phyloP scores from a whole-genome alignment of 1,140 invertebrate species.

The Coenobita brevimanus region DNA sequence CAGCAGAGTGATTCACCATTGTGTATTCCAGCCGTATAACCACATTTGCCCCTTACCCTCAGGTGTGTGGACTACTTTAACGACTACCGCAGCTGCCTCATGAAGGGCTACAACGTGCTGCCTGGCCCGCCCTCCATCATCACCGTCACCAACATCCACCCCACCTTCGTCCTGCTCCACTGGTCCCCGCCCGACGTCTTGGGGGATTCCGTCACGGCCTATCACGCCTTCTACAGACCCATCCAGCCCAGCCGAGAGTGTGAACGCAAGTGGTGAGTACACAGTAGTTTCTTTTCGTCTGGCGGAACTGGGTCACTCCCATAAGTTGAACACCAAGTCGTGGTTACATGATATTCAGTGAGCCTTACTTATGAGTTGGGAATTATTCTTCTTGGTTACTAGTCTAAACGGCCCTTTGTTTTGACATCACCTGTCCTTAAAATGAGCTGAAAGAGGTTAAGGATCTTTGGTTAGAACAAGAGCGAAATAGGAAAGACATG shows the following conservation, averaged over 20 bases:
- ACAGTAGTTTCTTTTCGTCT: no score
- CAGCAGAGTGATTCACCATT: no score
- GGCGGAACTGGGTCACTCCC: no score
- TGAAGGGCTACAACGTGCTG: constrained; percentile 87
- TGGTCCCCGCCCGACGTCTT: constrained; percentile 82
- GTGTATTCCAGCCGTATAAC: background rate
- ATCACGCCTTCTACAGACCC: constrained; percentile 81
- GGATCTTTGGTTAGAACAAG: no score
- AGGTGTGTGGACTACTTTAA: constrained; percentile 87
- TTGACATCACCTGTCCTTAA: no score
- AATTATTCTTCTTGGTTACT: no score
- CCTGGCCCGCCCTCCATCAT: constrained; percentile 81
- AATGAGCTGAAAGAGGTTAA: no score
- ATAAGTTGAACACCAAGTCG: no score
- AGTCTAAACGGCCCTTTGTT: no score
- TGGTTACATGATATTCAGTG: no score
- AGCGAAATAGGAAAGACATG: no score
- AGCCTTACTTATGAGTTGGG: no score
- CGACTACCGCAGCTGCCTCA: constrained; percentile 84
- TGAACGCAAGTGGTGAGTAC: constrained; percentile 49
- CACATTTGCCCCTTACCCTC: constrained; percentile 48
- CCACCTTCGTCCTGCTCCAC: constrained; percentile 84
- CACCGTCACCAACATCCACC: constrained; percentile 82
- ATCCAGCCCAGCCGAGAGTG: constrained; percentile 71
- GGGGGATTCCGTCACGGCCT: constrained; percentile 81